phyloP scores from a whole-genome alignment of 2,797 vertebrate genomes.

The Anisognathus igniventris region DNA sequence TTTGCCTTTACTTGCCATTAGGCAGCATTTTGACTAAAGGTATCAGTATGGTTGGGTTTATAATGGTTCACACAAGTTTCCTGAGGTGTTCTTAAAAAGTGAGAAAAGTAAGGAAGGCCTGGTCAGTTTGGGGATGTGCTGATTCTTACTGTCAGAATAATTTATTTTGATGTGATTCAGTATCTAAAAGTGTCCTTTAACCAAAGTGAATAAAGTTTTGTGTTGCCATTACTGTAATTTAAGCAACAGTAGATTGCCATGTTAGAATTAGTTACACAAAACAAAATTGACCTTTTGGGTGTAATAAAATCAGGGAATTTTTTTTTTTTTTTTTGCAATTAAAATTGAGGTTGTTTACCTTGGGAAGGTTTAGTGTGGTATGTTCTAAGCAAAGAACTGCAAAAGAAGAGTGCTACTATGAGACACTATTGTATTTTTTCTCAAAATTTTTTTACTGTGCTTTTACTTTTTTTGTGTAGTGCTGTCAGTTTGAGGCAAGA shows the following conservation, averaged over 20 bases:
- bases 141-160: not conserved
- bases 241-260: not conserved
- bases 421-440: slow-evolving; percentile 8
- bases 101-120: not conserved
- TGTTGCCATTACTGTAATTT: not conserved
- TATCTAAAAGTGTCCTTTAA: slow-evolving; percentile 36
- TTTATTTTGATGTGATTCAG: not conserved
- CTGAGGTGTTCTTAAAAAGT: not conserved
- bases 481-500: not conserved
- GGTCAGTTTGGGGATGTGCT: not conserved
- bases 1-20: not conserved
- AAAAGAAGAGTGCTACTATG: not conserved
- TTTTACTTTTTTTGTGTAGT: not conserved
- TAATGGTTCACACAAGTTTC: not conserved
- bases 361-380: not conserved
- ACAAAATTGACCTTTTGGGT: not conserved
- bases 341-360: not conserved
- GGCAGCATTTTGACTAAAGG: not conserved
- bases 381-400: slow-evolving; percentile 5
- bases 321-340: not conserved
- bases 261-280: not conserved
- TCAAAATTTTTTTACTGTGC: not conserved
- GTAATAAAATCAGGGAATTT: not conserved
- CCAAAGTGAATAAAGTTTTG: not conserved
- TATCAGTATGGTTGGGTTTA: not conserved